Evolutionary conservation across 2,113 vertebrate genomes (phyloP), one percentile per base, ranked within the genome.

Genomic region (Ceyx melanurus): DNA sequence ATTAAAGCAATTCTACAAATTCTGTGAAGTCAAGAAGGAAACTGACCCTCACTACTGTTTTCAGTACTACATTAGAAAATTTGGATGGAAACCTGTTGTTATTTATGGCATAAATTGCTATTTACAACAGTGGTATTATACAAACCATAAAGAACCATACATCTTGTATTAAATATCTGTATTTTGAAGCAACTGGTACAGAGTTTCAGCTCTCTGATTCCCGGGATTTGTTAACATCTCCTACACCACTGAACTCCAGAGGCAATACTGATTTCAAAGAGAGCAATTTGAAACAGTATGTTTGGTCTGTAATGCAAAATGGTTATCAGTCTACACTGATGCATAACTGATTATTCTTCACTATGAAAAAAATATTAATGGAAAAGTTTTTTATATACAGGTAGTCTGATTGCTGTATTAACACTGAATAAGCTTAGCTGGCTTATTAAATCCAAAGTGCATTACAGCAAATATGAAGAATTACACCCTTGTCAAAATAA

Each of bases 371-470:
- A 81, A 65, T 83, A 92, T 88, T 88, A 0, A 86, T 64, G 61
- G 77, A 90, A 60, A 89, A 79, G 11, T 61, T 66, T 68, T 79
- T 89, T 57, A 75, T 48, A 82, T 61, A 81, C 60, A 65, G 74
- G 35, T 71, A 57, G 29, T 37, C 65, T 78, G 82, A 96, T 60
- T 94, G 82, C 73, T 78, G 82, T 88, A 64, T 72, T 86, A 90
- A 82, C 62, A 73, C 53, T 79, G 90, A 81, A 72, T 93, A 90
- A 81, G 48, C 56, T 86, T 75, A 74, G 9, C 60, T 51, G 53
- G 48, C 53, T 95, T 70, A 78, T 93, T 92, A 93, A 92, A 83
- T 78, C 21, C 28, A 60, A 90, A 80, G 23, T 15, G 3, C 22
- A 40, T 70, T 58, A 35, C 14, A 54, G 15, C 3, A 72, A 58